Percentiles rank a stretch among this genome's conserved stretches.
phyloP scores from a whole-genome alignment of 2,888 invertebrate species.

The Dynastes hyllus region DNA sequence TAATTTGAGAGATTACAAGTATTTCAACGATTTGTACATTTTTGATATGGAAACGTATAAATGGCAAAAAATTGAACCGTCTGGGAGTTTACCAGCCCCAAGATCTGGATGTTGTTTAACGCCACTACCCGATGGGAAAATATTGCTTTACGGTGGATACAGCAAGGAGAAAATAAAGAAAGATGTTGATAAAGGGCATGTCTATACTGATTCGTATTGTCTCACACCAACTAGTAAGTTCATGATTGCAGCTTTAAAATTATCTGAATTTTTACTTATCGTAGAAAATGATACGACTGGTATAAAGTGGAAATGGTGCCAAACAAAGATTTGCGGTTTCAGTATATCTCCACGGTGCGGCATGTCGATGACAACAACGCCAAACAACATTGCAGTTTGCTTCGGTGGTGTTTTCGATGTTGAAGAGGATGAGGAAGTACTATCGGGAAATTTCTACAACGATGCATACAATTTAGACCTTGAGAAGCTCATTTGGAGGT shows the following conservation, averaged over 20 bases:
- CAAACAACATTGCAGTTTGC: constrained; percentile 81
- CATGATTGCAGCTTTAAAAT: too few relatives aligned
- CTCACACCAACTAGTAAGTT: constrained; percentile 78
- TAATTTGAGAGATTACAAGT: constrained; percentile 88
- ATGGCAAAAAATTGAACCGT: constrained; percentile 83
- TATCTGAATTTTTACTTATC: constrained; percentile 44
- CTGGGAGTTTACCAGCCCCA: constrained; percentile 81
- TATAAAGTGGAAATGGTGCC: constrained; percentile 82
- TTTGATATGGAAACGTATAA: constrained; percentile 87
- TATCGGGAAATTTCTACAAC: constrained; percentile 87
- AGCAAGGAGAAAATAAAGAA: constrained; percentile 83
- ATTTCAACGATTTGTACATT: constrained; percentile 89
- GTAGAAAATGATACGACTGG: constrained; percentile 77
- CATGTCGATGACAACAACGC: constrained; percentile 78
- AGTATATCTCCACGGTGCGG: constrained; percentile 81
- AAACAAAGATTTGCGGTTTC: constrained; percentile 79
- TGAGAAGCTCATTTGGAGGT: constrained; percentile 83
- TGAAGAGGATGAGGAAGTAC: constrained; percentile 84
- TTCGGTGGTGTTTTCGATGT: constrained; percentile 93
- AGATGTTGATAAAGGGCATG: constrained; percentile 82
- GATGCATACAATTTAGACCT: constrained; percentile 86
- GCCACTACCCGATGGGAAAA: constrained; percentile 76
- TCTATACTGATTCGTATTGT: constrained; percentile 82
- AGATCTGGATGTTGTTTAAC: constrained; percentile 88
- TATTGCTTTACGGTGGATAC: constrained; percentile 86